Evolutionary conservation across 2,888 invertebrate genomes (phyloP).

Genomic region (Rhorus exstirpatorius): DNA sequence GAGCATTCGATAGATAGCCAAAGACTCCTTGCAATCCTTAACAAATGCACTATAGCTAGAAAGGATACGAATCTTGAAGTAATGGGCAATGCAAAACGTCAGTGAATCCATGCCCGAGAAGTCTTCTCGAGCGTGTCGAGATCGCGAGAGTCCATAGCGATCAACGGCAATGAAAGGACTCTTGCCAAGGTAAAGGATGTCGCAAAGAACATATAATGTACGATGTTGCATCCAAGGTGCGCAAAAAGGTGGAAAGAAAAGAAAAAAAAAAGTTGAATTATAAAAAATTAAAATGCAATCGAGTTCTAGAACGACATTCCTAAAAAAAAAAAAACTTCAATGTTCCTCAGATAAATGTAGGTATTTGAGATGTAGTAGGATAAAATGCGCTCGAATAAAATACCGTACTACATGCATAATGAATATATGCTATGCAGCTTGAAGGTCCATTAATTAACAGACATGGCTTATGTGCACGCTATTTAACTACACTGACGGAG

Average conservation of each 20-base stretch:
- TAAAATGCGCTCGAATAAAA: constrained; percentile 1
- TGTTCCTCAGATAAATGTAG: not conserved
- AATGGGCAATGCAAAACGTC: not conserved
- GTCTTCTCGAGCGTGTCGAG: constrained; percentile 66
- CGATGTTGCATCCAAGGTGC: not conserved
- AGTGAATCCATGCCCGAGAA: constrained; percentile 62
- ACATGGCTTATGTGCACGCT: not conserved
- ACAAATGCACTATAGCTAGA: not conserved
- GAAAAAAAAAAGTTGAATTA: not conserved
- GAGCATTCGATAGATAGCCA: constrained; percentile 11
- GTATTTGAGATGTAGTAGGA: not conserved
- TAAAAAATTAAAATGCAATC: not conserved
- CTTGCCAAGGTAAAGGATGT: constrained; percentile 65
- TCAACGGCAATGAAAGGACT: constrained; percentile 60
- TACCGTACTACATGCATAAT: not conserved
- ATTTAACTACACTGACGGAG: not conserved
- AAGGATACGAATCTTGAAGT: constrained; percentile 23
- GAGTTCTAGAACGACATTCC: not conserved
- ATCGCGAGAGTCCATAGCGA: constrained; percentile 61
- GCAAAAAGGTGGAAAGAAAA: not conserved
- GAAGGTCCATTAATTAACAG: not conserved
- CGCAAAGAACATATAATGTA: no score
- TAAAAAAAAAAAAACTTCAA: not conserved
- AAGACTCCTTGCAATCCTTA: constrained; percentile 4
- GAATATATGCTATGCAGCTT: not conserved